These are phyloP conservation scores for Drosophila asahinai DNA, from an alignment of 1,140 invertebrate genomes.

Conservation along the genomic window DNA sequence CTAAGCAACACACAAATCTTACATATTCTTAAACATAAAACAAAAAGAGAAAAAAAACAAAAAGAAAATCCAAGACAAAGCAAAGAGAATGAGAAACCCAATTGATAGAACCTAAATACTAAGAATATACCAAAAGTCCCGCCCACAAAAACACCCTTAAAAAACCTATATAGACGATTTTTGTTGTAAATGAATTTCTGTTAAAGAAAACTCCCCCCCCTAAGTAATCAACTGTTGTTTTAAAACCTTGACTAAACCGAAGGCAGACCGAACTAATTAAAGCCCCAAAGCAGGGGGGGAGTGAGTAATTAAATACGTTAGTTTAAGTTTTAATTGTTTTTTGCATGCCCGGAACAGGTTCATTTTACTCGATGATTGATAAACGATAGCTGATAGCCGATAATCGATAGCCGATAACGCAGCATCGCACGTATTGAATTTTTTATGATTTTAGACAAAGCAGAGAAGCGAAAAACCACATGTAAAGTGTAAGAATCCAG, in stretches of 20 bases:
- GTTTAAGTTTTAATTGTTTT: constrained; percentile 38
- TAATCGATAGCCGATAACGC: not conserved
- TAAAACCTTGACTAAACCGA: constrained; percentile 67
- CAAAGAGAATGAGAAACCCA: constrained; percentile 19
- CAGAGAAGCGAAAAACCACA: constrained; percentile 30
- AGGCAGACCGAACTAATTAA: constrained; percentile 31
- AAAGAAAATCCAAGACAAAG: constrained; percentile 49
- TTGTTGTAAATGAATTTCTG: constrained; percentile 63
- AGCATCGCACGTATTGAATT: constrained; percentile 7
- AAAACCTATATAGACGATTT: constrained; percentile 56
- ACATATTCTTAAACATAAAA: constrained; percentile 40
- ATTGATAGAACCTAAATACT: constrained; percentile 18
- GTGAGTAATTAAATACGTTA: constrained; percentile 10
- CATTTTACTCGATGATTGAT: constrained; percentile 39
- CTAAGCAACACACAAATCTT: constrained; percentile 20
- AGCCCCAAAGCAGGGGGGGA: constrained; percentile 9
- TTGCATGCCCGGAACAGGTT: constrained; percentile 24
- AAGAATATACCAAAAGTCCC: constrained; percentile 38
- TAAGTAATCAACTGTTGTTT: constrained; percentile 34
- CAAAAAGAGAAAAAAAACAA: constrained; percentile 24
- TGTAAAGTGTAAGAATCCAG: constrained; percentile 50
- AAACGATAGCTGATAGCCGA: constrained; percentile 10
- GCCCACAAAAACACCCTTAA: constrained; percentile 7
- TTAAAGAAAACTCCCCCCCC: not conserved
- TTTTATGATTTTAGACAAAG: constrained; percentile 62